These are phyloP conservation scores for Neotoma lepida DNA, from an alignment of 2,113 vertebrate species.

Conservation along the genomic window DNA sequence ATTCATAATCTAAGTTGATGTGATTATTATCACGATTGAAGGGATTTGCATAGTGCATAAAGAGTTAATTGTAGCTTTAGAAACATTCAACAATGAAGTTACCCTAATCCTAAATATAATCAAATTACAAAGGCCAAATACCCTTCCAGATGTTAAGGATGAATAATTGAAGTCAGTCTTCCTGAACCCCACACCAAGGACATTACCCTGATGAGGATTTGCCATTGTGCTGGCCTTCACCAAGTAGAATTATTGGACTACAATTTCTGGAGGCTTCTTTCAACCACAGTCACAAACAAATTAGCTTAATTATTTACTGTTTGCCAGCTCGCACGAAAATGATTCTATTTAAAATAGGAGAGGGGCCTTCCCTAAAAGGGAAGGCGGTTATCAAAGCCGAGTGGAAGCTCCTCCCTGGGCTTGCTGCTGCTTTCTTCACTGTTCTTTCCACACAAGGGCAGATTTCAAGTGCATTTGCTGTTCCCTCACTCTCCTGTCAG, in stretches of 20 bases:
- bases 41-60: conserved; percentile 52
- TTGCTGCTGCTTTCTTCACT: neutral
- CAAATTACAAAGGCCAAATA: conserved; percentile 54
- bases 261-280: conserved; percentile 42
- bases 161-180: conserved; percentile 71
- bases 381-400: neutral
- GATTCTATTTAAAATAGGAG: neutral
- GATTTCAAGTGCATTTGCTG: neutral
- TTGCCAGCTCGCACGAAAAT: conserved; percentile 25
- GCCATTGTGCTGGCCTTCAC: neutral
- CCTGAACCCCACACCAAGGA: neutral
- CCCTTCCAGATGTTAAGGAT: conserved; percentile 69
- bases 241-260: neutral
- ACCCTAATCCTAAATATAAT: conserved; percentile 60
- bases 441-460: neutral
- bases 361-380: neutral
- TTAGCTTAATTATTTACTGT: conserved; percentile 66
- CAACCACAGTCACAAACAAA: conserved; percentile 56
- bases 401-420: neutral
- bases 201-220: neutral
- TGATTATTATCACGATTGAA: neutral
- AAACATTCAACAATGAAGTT: conserved; percentile 57
- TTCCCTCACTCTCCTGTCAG: neutral
- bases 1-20: neutral
- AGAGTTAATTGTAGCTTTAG: conserved; percentile 54